phyloP scores from a whole-genome alignment of 2,888 invertebrate genomes.

The Rhyacophila evoluta region DNA sequence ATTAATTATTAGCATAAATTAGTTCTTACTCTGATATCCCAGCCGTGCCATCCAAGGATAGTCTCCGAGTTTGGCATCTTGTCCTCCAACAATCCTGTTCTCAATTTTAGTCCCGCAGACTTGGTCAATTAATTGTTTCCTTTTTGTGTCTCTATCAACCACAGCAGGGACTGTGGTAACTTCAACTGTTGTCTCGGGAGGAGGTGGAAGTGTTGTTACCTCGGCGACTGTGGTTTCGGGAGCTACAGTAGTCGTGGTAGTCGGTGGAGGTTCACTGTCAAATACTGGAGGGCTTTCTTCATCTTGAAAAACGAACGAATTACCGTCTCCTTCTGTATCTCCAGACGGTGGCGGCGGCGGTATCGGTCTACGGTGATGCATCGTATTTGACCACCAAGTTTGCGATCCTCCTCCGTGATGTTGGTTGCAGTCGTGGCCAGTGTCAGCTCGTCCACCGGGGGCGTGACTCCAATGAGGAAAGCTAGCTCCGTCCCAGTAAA shows the following conservation, averaged over 20 bases:
- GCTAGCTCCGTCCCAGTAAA: slow-evolving; percentile 46
- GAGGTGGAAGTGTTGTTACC: neutral
- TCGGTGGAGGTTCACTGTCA: neutral
- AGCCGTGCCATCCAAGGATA: slow-evolving; percentile 75
- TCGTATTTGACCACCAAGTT: slow-evolving; percentile 4
- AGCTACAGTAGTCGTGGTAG: neutral
- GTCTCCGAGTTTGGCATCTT: slow-evolving; percentile 71
- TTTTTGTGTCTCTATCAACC: slow-evolving; percentile 35
- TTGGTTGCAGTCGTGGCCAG: slow-evolving; percentile 30
- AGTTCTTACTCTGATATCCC: slow-evolving; percentile 63
- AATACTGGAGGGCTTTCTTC: neutral
- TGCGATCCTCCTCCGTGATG: slow-evolving; percentile 9
- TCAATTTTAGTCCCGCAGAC: slow-evolving; percentile 69
- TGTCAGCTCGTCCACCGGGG: slow-evolving; percentile 22
- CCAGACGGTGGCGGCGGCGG: neutral
- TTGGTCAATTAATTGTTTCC: slow-evolving; percentile 34
- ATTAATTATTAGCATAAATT: no score
- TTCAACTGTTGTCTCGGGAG: neutral
- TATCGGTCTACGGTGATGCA: neutral
- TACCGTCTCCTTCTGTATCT: neutral
- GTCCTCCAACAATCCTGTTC: slow-evolving; percentile 75
- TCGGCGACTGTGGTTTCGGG: neutral
- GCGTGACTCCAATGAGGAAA: slow-evolving; percentile 53
- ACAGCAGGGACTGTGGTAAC: neutral
- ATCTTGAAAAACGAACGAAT: neutral